These are phyloP conservation scores for Cacatua alba DNA, from an alignment of 2,113 vertebrate genomes.

Conservation along the genomic window DNA sequence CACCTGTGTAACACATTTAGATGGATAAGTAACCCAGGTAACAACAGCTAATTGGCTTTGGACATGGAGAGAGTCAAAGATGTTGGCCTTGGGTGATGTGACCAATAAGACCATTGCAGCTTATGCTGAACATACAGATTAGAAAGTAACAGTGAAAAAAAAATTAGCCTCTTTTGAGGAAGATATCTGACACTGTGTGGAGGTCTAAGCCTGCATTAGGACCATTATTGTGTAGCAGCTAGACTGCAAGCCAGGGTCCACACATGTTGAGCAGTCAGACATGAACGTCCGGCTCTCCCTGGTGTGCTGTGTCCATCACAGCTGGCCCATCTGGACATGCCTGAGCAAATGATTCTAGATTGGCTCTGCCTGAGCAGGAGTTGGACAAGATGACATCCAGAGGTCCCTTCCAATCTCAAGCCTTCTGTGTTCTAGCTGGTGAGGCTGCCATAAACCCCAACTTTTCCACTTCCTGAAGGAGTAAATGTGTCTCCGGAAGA, in stretches of 20 bases:
- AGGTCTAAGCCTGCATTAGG: background rate
- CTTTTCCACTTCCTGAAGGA: background rate
- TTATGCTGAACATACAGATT: background rate
- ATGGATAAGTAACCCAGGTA: background rate
- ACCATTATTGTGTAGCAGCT: background rate
- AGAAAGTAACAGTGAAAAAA: background rate
- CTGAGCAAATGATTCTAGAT: background rate
- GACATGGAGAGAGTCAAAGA: background rate
- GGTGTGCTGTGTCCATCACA: background rate
- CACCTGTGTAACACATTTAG: background rate
- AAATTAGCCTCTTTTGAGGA: background rate
- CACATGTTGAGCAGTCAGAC: background rate
- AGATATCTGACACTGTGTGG: background rate
- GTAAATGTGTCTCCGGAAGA: background rate
- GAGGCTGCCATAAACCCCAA: background rate
- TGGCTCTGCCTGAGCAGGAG: background rate
- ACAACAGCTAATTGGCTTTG: background rate
- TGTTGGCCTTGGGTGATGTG: background rate
- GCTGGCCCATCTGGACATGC: background rate
- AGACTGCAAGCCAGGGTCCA: background rate
- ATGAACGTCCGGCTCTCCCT: rapidly evolving
- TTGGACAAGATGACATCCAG: background rate
- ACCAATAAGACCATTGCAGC: background rate
- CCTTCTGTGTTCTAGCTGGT: background rate
- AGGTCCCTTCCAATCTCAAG: background rate